Percentiles rank a stretch among this genome's conserved stretches.
These are phyloP conservation scores for Heteronetta atricapilla DNA, from an alignment of 2,113 vertebrate species.

Conservation along the genomic window DNA sequence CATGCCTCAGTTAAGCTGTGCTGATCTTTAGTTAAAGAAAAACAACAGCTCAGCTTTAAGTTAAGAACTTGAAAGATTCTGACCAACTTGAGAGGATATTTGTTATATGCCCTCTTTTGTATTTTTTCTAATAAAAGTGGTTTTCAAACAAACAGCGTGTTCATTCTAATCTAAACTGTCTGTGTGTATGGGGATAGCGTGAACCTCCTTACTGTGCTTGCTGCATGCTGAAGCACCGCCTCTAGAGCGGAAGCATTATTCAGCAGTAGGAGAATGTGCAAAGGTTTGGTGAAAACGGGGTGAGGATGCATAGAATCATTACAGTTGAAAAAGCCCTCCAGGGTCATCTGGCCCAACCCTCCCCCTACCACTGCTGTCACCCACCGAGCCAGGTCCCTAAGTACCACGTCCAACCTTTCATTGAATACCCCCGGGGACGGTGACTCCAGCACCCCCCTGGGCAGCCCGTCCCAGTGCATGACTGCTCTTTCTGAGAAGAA, in stretches of 20 bases:
- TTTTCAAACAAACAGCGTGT: background rate
- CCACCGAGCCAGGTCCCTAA: too few species aligned
- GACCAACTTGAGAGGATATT: slow-evolving; percentile 4
- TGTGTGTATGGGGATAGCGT: background rate
- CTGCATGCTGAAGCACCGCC: background rate
- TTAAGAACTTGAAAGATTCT: slow-evolving; percentile 54
- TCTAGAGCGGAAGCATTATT: rapidly evolving
- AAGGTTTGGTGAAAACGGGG: too few species aligned
- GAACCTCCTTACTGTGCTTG: background rate
- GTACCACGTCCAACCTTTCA: too few species aligned
- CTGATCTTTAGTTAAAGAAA: background rate
- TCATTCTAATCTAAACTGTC: background rate
- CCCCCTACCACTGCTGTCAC: too few species aligned
- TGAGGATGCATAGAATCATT: too few species aligned
- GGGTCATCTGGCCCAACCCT: too few species aligned
- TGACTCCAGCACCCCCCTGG: too few species aligned
- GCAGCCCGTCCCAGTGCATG: too few species aligned
- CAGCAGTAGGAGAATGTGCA: background rate
- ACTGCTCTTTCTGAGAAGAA: too few species aligned
- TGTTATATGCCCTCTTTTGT: slow-evolving; percentile 48
- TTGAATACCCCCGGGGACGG: too few species aligned
- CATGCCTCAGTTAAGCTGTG: background rate
- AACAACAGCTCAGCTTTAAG: background rate
- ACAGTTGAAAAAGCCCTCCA: too few species aligned
- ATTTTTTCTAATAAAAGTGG: slow-evolving; percentile 66